Percentiles rank a stretch among this genome's conserved stretches.
Evolutionary conservation across 1,140 invertebrate species (phyloP).

Genomic region (Sarcophaga peregrina): DNA sequence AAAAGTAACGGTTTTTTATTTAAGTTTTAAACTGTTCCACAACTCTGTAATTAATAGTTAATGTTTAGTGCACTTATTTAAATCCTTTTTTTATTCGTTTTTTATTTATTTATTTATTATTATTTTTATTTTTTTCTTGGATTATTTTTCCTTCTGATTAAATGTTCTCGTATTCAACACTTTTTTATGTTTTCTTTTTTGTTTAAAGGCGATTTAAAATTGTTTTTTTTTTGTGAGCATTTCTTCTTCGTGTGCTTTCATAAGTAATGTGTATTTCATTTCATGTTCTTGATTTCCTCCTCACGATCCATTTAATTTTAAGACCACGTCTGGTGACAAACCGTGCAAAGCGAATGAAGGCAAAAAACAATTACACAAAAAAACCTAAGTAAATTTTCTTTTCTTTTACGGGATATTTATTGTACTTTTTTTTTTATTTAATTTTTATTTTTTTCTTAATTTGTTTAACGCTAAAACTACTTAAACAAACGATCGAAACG

Average conservation of each 20-base stretch:
- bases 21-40: too few species aligned
- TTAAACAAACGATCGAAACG: slow-evolving; percentile 29
- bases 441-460: background rate
- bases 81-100: too few species aligned
- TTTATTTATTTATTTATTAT: too few species aligned
- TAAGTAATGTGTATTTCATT: slow-evolving; percentile 1
- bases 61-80: too few species aligned
- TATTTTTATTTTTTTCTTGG: background rate
- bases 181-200: background rate
- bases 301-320: slow-evolving; percentile 27
- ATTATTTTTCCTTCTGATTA: background rate
- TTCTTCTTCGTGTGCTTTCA: background rate
- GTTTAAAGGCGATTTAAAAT: background rate
- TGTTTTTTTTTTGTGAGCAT: background rate
- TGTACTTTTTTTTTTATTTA: background rate
- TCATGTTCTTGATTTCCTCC: slow-evolving; percentile 24
- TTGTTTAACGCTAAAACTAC: background rate
- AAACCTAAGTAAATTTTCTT: slow-evolving; percentile 3
- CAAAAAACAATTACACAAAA: too few species aligned
- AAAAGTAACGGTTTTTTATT: too few species aligned
- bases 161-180: background rate
- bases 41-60: too few species aligned
- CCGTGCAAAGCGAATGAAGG: slow-evolving; percentile 3
- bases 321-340: slow-evolving; percentile 26
- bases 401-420: background rate